Conservation (phyloP, 2,113 vertebrate genomes). For the Cyprinus carpio region DNA sequence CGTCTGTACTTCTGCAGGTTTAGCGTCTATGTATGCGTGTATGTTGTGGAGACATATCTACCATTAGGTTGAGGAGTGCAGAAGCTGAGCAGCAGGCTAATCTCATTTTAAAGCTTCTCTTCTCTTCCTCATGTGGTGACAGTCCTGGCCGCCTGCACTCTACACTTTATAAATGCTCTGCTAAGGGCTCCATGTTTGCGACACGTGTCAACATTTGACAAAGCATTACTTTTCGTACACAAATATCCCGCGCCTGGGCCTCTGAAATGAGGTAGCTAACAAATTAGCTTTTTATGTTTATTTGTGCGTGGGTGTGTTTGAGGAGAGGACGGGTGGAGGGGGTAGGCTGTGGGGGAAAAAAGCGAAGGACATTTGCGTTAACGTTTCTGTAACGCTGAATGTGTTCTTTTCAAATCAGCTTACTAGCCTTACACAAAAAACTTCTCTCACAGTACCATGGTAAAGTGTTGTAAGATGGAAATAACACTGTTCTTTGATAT, state of each 20-base stretch:
- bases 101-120: constrained; percentile 51
- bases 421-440: neutral
- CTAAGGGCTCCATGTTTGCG: constrained; percentile 72
- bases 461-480: neutral
- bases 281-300: constrained; percentile 81
- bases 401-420: neutral
- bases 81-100: constrained; percentile 57
- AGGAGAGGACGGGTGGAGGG: constrained; percentile 49
- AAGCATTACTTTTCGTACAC: constrained; percentile 71
- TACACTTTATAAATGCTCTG: constrained; percentile 62
- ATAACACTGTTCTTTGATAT: too few relatives aligned
- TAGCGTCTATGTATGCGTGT: constrained; percentile 2
- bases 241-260: constrained; percentile 72
- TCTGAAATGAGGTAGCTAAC: constrained; percentile 74
- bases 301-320: constrained; percentile 76
- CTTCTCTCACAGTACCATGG: neutral
- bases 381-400: constrained; percentile 8
- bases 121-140: constrained; percentile 38
- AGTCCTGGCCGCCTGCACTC: constrained; percentile 64
- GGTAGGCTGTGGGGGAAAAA: constrained; percentile 15
- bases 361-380: neutral
- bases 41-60: constrained; percentile 12
- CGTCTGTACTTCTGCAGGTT: constrained; percentile 9
- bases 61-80: constrained; percentile 18
- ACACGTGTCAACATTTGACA: constrained; percentile 81